Evolutionary conservation across 2,113 vertebrate species (phyloP).

Genomic region (Spea multiplicata): DNA sequence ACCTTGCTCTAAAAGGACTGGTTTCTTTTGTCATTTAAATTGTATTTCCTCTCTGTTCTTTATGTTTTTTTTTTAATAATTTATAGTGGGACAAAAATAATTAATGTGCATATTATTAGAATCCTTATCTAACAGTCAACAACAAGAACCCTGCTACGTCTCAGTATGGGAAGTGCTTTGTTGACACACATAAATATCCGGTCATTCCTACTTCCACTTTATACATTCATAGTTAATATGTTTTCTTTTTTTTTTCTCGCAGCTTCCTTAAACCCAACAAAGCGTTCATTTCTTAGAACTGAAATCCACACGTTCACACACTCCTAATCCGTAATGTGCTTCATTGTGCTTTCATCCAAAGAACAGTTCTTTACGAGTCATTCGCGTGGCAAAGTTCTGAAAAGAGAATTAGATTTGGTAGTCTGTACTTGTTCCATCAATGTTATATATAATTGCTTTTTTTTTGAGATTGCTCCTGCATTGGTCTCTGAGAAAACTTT

Average conservation of each 20-base stretch:
- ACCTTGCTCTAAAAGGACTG: conserved; percentile 68
- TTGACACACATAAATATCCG: not conserved
- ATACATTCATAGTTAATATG: conserved; percentile 9
- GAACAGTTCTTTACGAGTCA: conserved; percentile 15
- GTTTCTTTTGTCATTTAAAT: conserved; percentile 81
- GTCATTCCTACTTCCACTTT: not conserved
- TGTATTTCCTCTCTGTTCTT: conserved; percentile 49
- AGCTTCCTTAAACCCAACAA: conserved; percentile 17
- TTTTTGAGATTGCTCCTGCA: conserved; percentile 63
- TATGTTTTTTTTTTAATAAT: conserved; percentile 44
- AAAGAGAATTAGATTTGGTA: conserved; percentile 17
- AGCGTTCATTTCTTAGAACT: conserved; percentile 3
- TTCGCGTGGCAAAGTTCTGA: conserved; percentile 20
- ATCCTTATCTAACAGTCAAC: conserved; percentile 56
- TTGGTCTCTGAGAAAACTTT: conserved; percentile 80
- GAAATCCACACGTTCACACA: not conserved
- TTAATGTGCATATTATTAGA: conserved; percentile 67
- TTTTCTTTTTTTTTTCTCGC: not conserved
- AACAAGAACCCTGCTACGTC: conserved; percentile 8
- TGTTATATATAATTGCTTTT: conserved; percentile 38
- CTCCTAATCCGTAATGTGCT: conserved; percentile 9
- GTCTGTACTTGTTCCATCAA: conserved; percentile 24
- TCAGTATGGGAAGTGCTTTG: conserved; percentile 5
- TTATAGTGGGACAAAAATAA: conserved; percentile 62
- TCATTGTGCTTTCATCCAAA: conserved; percentile 20